phyloP scores from a whole-genome alignment of 2,797 vertebrate genomes.

The Botia kubotai region DNA sequence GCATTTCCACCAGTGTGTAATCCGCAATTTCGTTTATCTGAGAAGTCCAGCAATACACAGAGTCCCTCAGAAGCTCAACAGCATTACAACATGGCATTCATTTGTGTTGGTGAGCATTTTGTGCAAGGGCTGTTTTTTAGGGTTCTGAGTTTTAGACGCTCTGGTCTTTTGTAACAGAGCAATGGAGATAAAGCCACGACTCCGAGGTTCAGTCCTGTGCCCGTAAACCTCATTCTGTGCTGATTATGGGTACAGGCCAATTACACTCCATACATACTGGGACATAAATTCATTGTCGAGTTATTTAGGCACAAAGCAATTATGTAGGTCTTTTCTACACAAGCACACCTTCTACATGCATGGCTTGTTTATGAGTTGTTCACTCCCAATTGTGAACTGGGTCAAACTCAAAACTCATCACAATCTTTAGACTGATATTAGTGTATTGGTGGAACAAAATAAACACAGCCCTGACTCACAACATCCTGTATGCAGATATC shows the following conservation, averaged over 20 bases:
- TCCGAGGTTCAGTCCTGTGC: constrained; percentile 67
- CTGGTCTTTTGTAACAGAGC: constrained; percentile 41
- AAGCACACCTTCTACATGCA: constrained; percentile 12
- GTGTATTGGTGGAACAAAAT: neutral
- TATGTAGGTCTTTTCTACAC: constrained; percentile 12
- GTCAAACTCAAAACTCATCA: constrained; percentile 19
- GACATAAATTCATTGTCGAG: constrained; percentile 36
- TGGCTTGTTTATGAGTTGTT: constrained; percentile 26
- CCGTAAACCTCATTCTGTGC: constrained; percentile 61
- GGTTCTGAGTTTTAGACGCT: constrained; percentile 30
- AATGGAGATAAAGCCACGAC: constrained; percentile 71
- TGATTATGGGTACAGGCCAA: constrained; percentile 66
- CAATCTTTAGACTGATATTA: neutral
- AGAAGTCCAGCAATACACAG: constrained; percentile 35
- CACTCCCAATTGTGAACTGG: constrained; percentile 19
- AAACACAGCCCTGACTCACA: neutral
- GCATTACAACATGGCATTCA: constrained; percentile 26
- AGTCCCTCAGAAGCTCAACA: constrained; percentile 42
- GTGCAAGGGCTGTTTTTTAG: constrained; percentile 36
- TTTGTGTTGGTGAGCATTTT: constrained; percentile 37
- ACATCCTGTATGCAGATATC: neutral
- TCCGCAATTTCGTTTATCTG: constrained; percentile 31
- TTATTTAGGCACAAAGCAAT: constrained; percentile 15
- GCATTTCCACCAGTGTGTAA: constrained; percentile 10
- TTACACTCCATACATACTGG: constrained; percentile 33